phyloP scores from a whole-genome alignment of 2,888 invertebrate species.

The Blastobasis adustella region DNA sequence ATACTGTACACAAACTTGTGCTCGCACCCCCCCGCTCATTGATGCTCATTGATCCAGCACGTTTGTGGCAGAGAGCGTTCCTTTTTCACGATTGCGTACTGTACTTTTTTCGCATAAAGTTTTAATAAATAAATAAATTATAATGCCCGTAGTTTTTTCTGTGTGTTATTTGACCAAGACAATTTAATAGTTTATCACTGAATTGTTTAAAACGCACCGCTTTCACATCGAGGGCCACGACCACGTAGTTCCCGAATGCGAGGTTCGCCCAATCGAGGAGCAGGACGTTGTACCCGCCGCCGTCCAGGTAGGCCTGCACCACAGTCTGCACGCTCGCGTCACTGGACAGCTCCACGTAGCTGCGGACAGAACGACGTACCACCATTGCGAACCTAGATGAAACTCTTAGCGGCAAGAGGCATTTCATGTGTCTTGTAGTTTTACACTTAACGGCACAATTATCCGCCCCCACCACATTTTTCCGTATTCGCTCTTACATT shows the following conservation, averaged over 20 bases:
- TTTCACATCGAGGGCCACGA: conserved; percentile 26
- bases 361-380: conserved; percentile 9
- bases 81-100: too few relatives aligned
- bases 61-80: too few relatives aligned
- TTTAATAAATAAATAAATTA: too few relatives aligned
- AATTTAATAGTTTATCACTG: too few relatives aligned
- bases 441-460: neutral
- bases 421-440: neutral
- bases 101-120: too few relatives aligned
- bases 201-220: conserved; percentile 18
- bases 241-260: conserved; percentile 47
- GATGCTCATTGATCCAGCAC: too few relatives aligned
- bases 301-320: conserved; percentile 39
- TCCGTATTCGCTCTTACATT: too few relatives aligned
- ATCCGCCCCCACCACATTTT: too few relatives aligned
- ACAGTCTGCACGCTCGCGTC: conserved; percentile 42
- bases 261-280: conserved; percentile 58
- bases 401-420: neutral
- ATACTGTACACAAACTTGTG: too few relatives aligned
- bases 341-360: conserved; percentile 45
- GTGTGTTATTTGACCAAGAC: too few relatives aligned
- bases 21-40: too few relatives aligned
- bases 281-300: conserved; percentile 50
- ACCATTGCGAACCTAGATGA: neutral
- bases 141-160: too few relatives aligned